phyloP scores from a whole-genome alignment of 1,140 invertebrate genomes.

The Diorhabda carinulata region DNA sequence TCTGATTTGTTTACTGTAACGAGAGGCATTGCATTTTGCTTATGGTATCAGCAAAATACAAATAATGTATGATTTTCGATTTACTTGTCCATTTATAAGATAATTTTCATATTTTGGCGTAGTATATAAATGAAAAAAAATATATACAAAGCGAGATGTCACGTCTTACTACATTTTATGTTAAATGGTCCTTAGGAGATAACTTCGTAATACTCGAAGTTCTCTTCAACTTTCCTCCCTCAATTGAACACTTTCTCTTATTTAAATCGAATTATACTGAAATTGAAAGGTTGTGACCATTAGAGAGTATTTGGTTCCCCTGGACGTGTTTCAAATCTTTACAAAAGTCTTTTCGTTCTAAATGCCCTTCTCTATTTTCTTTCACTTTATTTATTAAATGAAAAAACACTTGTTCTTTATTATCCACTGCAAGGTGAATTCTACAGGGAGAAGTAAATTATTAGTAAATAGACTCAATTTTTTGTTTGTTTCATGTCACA shows the following conservation, averaged over 20 bases:
- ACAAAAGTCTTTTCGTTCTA: conserved; percentile 11
- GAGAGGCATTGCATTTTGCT: no score
- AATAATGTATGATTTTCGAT: no score
- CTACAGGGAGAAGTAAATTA: no score
- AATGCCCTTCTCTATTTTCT: conserved; percentile 11
- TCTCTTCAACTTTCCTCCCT: conserved; percentile 25
- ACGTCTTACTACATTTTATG: conserved; percentile 34
- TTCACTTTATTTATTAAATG: background rate
- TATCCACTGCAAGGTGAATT: background rate
- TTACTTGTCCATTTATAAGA: no score
- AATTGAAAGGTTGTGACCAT: conserved; percentile 35
- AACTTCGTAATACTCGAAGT: no score
- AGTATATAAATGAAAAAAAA: no score
- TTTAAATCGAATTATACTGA: conserved; percentile 48
- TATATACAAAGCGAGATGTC: conserved; percentile 36
- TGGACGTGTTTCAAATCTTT: conserved; percentile 25
- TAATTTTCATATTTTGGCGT: no score
- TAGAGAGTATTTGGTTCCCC: conserved; percentile 23
- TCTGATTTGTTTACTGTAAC: no score
- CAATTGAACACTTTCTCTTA: conserved; percentile 44
- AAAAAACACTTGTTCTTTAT: background rate
- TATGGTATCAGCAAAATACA: no score
- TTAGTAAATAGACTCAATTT: no score
- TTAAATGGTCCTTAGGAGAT: conserved; percentile 38
- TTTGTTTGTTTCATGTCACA: no score